A percentile compares a stretch with the other conserved stretches of the same genome.
These are phyloP conservation scores for Gortyna flavago DNA, from an alignment of 2,888 invertebrate species.

Conservation along the genomic window DNA sequence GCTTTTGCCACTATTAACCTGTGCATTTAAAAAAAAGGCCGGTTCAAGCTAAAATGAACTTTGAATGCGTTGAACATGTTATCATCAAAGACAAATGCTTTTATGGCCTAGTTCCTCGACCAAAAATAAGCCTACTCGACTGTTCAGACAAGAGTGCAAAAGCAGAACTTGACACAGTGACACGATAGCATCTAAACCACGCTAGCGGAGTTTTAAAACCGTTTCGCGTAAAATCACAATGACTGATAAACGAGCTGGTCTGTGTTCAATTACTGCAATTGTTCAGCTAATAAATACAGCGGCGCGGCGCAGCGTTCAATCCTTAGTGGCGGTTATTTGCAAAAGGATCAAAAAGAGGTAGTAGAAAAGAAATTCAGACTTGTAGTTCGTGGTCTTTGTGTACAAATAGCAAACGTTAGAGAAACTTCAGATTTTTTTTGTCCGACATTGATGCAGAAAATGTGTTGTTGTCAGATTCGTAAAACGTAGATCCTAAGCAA, in stretches of 20 bases:
- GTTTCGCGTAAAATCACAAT: constrained; percentile 12
- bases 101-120: constrained; percentile 12
- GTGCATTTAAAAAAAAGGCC: neutral
- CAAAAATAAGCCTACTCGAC: constrained; percentile 41
- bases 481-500: neutral
- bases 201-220: constrained; percentile 8
- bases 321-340: neutral
- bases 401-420: neutral
- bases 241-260: neutral
- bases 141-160: constrained; percentile 10
- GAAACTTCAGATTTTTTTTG: neutral
- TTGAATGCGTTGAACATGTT: neutral
- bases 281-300: neutral
- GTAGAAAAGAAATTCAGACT: neutral
- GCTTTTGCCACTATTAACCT: constrained; percentile 6
- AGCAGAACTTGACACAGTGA: constrained; percentile 49
- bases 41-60: neutral
- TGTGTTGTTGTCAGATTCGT: neutral
- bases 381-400: constrained; percentile 9
- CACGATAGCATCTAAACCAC: constrained; percentile 15
- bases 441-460: neutral
- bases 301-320: neutral
- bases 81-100: constrained; percentile 24
- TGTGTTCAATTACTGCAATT: neutral
- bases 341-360: constrained; percentile 9